A percentile compares a stretch with the other conserved stretches of the same genome.
These are phyloP conservation scores for Lemur catta DNA, from an alignment of 2,797 vertebrate species.

Conservation along the genomic window DNA sequence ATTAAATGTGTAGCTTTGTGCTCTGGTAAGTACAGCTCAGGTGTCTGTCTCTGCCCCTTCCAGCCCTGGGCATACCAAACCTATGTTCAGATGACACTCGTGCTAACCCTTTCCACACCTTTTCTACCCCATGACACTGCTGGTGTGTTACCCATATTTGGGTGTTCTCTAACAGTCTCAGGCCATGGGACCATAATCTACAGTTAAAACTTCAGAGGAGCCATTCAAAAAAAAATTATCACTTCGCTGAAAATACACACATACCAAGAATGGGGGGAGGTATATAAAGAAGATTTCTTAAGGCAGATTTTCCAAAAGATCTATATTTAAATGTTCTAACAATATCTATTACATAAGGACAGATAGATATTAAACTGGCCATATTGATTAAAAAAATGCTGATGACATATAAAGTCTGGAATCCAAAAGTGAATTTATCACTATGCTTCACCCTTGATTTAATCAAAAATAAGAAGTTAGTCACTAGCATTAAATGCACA, in stretches of 20 bases:
- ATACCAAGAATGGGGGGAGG: background rate
- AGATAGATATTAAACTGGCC: background rate
- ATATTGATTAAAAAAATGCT: background rate
- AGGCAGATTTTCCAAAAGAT: background rate
- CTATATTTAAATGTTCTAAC: background rate
- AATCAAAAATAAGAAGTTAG: background rate
- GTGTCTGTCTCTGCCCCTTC: background rate
- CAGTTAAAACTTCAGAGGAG: conserved; percentile 13
- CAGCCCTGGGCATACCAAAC: background rate
- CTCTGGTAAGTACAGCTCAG: background rate
- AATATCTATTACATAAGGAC: background rate
- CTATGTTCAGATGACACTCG: background rate
- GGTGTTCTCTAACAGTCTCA: background rate
- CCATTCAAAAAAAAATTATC: background rate
- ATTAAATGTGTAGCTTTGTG: background rate
- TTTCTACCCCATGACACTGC: background rate
- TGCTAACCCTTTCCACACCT: background rate
- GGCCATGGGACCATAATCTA: background rate
- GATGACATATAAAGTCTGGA: background rate
- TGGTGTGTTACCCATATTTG: background rate
- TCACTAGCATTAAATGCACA: background rate
- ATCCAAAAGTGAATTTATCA: conserved; percentile 28
- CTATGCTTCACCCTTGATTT: background rate
- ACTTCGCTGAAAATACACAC: conserved; percentile 17
- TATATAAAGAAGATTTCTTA: background rate